Evolutionary conservation across 2,888 invertebrate genomes (phyloP).

Genomic region (Colostygia pectinataria): DNA sequence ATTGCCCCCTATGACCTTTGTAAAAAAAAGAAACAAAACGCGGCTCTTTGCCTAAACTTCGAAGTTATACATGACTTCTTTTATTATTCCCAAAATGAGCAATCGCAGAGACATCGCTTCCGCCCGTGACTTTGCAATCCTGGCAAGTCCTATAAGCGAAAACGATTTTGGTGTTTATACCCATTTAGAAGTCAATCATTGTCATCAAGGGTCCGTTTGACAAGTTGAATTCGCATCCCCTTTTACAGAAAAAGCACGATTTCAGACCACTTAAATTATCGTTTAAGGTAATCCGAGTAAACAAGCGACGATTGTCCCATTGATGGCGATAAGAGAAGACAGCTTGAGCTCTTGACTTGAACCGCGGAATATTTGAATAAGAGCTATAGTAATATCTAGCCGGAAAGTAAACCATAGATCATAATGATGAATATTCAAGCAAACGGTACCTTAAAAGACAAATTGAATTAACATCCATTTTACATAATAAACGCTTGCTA

Average conservation of each 20-base stretch:
- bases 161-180: constrained; percentile 54
- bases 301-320: constrained; percentile 49
- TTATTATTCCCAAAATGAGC: constrained; percentile 54
- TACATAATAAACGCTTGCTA: constrained; percentile 68
- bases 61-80: constrained; percentile 40
- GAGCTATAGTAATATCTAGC: background rate
- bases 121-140: constrained; percentile 39
- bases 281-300: constrained; percentile 52
- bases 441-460: constrained; percentile 54
- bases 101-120: constrained; percentile 49
- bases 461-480: constrained; percentile 76
- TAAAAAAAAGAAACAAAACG: constrained; percentile 56
- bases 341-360: constrained; percentile 20
- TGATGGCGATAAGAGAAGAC: constrained; percentile 36
- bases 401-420: constrained; percentile 26
- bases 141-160: constrained; percentile 38
- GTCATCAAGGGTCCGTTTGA: constrained; percentile 59
- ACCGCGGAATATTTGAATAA: constrained; percentile 24
- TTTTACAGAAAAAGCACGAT: constrained; percentile 59
- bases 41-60: constrained; percentile 41
- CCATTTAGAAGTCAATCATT: constrained; percentile 77
- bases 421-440: constrained; percentile 38
- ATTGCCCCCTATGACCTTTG: constrained; percentile 63
- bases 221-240: constrained; percentile 61
- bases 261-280: constrained; percentile 60